Evolutionary conservation across 2,888 invertebrate genomes (phyloP).

Genomic region (Pheosia tremula): DNA sequence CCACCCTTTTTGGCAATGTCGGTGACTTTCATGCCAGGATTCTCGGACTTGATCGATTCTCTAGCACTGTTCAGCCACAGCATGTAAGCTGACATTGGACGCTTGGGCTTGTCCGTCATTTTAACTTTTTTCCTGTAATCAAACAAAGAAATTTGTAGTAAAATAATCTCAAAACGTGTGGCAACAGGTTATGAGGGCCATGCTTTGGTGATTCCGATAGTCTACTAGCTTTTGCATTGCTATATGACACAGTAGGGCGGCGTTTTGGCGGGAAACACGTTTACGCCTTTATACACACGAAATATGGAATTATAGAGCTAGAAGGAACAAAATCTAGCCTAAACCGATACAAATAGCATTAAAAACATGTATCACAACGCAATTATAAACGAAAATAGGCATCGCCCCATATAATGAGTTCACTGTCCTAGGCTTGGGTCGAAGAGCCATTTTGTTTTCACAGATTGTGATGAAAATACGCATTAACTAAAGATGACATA

Average conservation of each 20-base stretch:
- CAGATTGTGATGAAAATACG: constrained; percentile 82
- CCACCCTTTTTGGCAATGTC: constrained; percentile 98
- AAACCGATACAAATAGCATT: constrained; percentile 28
- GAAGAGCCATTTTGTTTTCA: constrained; percentile 85
- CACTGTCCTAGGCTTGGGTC: constrained; percentile 82
- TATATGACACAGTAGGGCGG: constrained; percentile 66
- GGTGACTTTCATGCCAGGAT: constrained; percentile 95
- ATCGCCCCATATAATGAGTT: constrained; percentile 80
- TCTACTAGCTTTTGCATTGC: constrained; percentile 56
- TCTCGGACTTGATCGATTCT: constrained; percentile 94
- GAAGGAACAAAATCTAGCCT: constrained; percentile 29
- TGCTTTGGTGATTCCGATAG: constrained; percentile 45
- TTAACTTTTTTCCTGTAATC: constrained; percentile 84
- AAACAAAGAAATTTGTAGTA: constrained; percentile 42
- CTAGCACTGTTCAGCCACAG: constrained; percentile 96
- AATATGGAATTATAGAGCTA: constrained; percentile 27
- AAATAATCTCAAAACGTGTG: constrained; percentile 42
- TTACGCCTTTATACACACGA: constrained; percentile 36
- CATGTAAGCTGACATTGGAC: constrained; percentile 97
- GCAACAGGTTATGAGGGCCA: constrained; percentile 64
- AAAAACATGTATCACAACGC: constrained; percentile 35
- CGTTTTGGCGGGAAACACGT: constrained; percentile 83
- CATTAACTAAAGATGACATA: constrained; percentile 75
- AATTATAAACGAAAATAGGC: constrained; percentile 51
- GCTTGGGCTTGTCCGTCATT: constrained; percentile 96